Evolutionary conservation across 2,113 vertebrate genomes (phyloP).

Genomic region (Seriola rivoliana): DNA sequence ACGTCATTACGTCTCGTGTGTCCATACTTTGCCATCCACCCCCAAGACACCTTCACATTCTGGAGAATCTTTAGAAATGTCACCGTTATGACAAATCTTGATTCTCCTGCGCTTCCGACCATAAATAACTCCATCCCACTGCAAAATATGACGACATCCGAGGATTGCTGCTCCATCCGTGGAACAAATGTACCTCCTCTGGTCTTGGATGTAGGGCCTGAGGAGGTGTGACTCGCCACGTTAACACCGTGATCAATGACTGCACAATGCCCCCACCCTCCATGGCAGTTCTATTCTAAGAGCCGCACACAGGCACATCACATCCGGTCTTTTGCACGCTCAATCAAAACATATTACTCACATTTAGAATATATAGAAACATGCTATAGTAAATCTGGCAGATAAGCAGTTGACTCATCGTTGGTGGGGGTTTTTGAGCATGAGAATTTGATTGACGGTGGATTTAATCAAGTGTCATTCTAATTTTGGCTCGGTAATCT

Average conservation of each 20-base stretch:
- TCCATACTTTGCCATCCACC: slow-evolving; percentile 37
- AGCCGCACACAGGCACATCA: neutral
- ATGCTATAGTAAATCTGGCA: slow-evolving; percentile 36
- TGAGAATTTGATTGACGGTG: slow-evolving; percentile 47
- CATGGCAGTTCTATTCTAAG: slow-evolving; percentile 62
- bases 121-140: slow-evolving; percentile 58
- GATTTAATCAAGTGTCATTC: slow-evolving; percentile 61
- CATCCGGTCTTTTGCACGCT: slow-evolving; percentile 52
- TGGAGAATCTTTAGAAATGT: slow-evolving; percentile 58
- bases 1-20: neutral
- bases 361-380: slow-evolving; percentile 32
- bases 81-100: slow-evolving; percentile 61
- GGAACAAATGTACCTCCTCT: slow-evolving; percentile 4
- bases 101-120: slow-evolving; percentile 10
- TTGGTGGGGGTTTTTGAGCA: slow-evolving; percentile 13
- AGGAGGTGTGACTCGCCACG: slow-evolving; percentile 63
- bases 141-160: slow-evolving; percentile 19
- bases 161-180: slow-evolving; percentile 21
- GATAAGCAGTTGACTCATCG: slow-evolving; percentile 62
- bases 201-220: slow-evolving; percentile 35
- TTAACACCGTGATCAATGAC: slow-evolving; percentile 67
- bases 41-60: slow-evolving; percentile 28
- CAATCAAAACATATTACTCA: slow-evolving; percentile 67
- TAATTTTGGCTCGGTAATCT: slow-evolving; percentile 44
- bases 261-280: slow-evolving; percentile 22